Evolutionary conservation across 2,888 invertebrate genomes (phyloP).

Genomic region (Hesperia comma): DNA sequence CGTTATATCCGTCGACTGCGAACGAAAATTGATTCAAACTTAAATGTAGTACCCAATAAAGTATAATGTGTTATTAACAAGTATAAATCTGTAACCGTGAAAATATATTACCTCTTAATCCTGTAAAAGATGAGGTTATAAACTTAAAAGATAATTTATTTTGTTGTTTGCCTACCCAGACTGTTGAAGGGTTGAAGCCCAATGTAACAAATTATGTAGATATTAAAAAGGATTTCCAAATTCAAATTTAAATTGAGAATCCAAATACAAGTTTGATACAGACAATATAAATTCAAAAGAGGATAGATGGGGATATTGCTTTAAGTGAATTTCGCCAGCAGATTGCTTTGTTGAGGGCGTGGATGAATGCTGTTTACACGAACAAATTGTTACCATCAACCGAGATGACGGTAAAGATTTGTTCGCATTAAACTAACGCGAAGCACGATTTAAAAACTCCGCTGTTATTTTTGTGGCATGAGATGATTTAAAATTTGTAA

Average conservation of each 20-base stretch:
- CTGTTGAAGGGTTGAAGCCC: no score
- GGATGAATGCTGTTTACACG: slow-evolving; percentile 34
- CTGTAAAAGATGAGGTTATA: no score
- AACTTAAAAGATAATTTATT: no score
- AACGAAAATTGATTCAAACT: slow-evolving; percentile 19
- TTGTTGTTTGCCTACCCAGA: no score
- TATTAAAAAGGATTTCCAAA: no score
- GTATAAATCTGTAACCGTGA: no score
- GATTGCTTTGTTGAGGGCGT: slow-evolving; percentile 27
- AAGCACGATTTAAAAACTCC: slow-evolving; percentile 13
- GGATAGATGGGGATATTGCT: slow-evolving; percentile 10
- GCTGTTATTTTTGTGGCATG: slow-evolving; percentile 1
- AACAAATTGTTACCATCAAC: slow-evolving; percentile 47
- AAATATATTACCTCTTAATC: no score
- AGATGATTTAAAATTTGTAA: neutral
- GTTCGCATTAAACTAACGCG: slow-evolving; percentile 43
- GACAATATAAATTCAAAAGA: slow-evolving; percentile 9
- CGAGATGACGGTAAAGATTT: slow-evolving; percentile 46
- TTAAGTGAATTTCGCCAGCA: slow-evolving; percentile 14
- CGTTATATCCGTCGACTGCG: slow-evolving; percentile 14
- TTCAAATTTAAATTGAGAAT: no score
- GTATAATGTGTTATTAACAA: neutral
- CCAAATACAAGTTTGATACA: neutral
- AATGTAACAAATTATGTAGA: no score
- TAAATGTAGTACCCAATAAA: neutral